phyloP scores from a whole-genome alignment of 2,113 vertebrate species.

The Arvicanthis niloticus region DNA sequence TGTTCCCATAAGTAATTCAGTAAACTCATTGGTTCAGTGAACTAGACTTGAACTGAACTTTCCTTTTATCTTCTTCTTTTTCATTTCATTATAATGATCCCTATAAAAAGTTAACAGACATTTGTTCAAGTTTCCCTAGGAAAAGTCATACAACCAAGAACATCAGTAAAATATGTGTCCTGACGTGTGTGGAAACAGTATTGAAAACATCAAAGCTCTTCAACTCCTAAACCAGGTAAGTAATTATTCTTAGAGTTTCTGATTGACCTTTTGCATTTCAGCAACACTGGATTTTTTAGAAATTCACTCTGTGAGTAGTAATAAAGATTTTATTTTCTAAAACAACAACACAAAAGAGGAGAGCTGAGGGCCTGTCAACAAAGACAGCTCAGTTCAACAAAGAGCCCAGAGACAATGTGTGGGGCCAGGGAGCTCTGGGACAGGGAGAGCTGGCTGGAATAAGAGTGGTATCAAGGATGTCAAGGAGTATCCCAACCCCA shows the following conservation, averaged over 20 bases:
- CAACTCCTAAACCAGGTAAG: neutral
- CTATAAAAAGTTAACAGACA: too few species aligned
- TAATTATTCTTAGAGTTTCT: neutral
- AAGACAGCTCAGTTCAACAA: constrained; percentile 36
- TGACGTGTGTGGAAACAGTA: neutral
- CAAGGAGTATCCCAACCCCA: too few species aligned
- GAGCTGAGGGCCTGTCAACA: neutral
- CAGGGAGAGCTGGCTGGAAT: neutral
- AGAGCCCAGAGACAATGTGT: neutral
- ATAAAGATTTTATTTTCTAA: constrained; percentile 56
- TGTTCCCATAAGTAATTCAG: too few species aligned
- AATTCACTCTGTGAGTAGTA: constrained; percentile 26
- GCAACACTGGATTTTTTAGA: constrained; percentile 22
- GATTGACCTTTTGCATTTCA: neutral
- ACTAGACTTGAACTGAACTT: too few species aligned
- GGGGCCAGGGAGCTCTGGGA: too few species aligned
- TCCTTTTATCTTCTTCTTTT: neutral
- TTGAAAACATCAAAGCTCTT: neutral
- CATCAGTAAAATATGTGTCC: neutral
- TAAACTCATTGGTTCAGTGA: neutral
- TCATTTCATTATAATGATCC: neutral
- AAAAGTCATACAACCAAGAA: neutral
- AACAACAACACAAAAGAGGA: constrained; percentile 39
- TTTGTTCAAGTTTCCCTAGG: too few species aligned
- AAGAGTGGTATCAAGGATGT: too few species aligned